These are phyloP conservation scores for Maniola hyperantus DNA, from an alignment of 2,888 invertebrate species.

Conservation along the genomic window DNA sequence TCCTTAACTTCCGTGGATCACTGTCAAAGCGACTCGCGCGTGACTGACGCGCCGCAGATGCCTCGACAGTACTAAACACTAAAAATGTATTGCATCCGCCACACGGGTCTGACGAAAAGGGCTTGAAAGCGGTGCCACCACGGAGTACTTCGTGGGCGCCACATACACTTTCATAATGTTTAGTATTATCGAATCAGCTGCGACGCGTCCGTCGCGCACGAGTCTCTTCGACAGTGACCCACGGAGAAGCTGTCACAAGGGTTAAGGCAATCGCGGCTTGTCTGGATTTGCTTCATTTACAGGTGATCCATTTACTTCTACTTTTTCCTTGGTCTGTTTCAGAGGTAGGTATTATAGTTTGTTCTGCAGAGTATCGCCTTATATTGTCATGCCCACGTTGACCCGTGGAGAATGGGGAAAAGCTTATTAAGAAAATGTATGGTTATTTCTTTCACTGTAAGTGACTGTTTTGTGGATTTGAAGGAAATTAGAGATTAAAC, in stretches of 20 bases:
- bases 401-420: constrained; percentile 5
- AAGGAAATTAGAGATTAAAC: background rate
- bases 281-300: background rate
- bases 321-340: background rate
- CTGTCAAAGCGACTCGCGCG: too few relatives aligned
- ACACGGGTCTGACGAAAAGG: too few relatives aligned
- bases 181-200: too few relatives aligned
- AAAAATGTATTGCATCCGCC: too few relatives aligned
- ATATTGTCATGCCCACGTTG: constrained; percentile 9
- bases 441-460: background rate
- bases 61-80: too few relatives aligned
- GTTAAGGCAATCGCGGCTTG: background rate
- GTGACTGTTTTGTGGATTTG: background rate
- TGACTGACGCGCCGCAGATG: too few relatives aligned
- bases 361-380: constrained; percentile 2
- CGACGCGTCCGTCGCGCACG: too few relatives aligned
- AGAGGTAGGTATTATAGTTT: constrained; percentile 3
- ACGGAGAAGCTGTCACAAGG: background rate
- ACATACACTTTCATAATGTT: too few relatives aligned
- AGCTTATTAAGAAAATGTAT: background rate
- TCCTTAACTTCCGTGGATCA: too few relatives aligned
- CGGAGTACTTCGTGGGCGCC: too few relatives aligned
- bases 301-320: background rate
- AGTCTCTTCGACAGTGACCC: too few relatives aligned
- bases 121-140: too few relatives aligned